Percentiles rank a stretch among this genome's conserved stretches.
phyloP scores from a whole-genome alignment of 2,888 invertebrate species.

The Agonopterix alstromeriana region DNA sequence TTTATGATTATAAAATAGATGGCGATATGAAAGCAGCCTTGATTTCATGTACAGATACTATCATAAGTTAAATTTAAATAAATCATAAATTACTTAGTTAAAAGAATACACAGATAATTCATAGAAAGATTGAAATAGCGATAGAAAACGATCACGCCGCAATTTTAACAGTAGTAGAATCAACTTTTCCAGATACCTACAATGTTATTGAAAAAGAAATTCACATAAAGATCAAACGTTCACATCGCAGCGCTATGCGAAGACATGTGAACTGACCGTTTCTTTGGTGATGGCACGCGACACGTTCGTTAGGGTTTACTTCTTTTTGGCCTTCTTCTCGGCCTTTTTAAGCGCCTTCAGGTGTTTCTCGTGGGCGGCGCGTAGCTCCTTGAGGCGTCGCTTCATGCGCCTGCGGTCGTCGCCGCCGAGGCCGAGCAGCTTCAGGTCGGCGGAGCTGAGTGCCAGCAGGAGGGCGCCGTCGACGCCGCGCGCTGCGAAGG shows the following conservation, averaged over 20 bases:
- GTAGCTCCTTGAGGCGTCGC: constrained; percentile 89
- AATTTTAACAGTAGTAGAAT: too few species aligned
- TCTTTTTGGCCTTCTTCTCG: constrained; percentile 87
- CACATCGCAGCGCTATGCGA: too few species aligned
- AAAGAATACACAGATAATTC: neutral
- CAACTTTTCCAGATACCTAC: neutral
- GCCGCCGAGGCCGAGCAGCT: constrained; percentile 87
- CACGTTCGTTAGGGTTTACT: constrained; percentile 45
- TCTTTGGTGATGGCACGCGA: constrained; percentile 33
- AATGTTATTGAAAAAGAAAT: neutral
- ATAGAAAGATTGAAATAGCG: neutral
- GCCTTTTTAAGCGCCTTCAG: constrained; percentile 92
- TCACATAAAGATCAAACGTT: too few species aligned
- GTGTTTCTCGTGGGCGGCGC: constrained; percentile 88
- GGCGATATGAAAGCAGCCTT: neutral
- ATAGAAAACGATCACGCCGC: too few species aligned
- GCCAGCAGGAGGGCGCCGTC: constrained; percentile 91
- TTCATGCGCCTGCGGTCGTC: constrained; percentile 89
- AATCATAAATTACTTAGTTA: neutral
- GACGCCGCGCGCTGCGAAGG: constrained; percentile 92
- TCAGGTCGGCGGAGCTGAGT: constrained; percentile 94
- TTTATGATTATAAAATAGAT: neutral
- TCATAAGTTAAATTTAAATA: neutral
- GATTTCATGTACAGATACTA: constrained; percentile 3
- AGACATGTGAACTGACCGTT: constrained; percentile 29